Evolutionary conservation across 2,113 vertebrate species (phyloP).

Genomic region (Pseudonaja textilis): DNA sequence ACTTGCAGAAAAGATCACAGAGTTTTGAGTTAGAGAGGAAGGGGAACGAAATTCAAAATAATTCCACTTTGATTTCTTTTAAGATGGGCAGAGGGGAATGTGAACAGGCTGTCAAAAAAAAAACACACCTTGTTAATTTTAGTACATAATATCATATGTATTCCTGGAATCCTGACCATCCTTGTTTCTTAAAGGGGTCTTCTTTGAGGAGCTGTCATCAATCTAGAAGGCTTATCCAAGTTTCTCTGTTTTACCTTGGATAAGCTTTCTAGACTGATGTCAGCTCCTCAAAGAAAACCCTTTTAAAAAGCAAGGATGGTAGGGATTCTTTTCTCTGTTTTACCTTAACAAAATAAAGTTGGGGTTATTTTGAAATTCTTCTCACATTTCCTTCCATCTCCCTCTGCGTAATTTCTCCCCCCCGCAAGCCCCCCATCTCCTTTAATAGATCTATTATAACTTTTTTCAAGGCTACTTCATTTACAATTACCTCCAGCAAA

Average conservation of each 20-base stretch:
- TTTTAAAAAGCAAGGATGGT: not conserved
- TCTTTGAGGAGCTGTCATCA: not conserved
- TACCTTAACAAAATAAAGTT: not conserved
- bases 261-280: not conserved
- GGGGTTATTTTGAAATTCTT: not conserved
- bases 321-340: not conserved
- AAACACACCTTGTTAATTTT: not conserved
- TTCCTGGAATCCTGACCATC: not conserved
- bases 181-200: not conserved
- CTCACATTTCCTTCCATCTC: not conserved
- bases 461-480: not conserved
- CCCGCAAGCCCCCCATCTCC: not conserved
- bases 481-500: not conserved
- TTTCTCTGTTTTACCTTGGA: not conserved
- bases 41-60: not conserved
- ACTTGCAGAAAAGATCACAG: not conserved
- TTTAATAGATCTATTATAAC: not conserved
- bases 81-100: not conserved
- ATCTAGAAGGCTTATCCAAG: not conserved
- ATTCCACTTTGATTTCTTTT: not conserved
- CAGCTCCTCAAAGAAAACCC: not conserved
- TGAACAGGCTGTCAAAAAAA: not conserved
- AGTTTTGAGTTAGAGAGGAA: not conserved
- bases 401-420: not conserved
- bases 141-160: not conserved